Base-by-base conservation (phyloP, 2,113 vertebrate genomes). In the Coptodon bakossiorum region DNA sequence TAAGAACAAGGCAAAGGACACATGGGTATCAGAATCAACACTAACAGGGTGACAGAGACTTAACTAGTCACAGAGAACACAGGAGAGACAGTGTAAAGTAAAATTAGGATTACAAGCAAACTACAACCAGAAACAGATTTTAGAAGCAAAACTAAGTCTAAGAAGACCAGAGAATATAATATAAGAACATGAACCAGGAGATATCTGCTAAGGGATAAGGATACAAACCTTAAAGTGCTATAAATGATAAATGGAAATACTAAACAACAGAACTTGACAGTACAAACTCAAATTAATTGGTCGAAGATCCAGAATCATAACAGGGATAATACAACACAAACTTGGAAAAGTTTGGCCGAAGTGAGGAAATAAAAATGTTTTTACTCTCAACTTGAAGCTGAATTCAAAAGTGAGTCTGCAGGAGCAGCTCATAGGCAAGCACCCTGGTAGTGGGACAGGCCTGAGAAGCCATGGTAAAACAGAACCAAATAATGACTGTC, bases 291-390 rank as follows among this genome's bases (percentile, higher is more conserved):
- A 45, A 45, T 13, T 6, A 13, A 17, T 19, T 17, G 16, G 29
- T 63, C 9, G 10, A 63, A 3, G 29, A 6, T 34, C 29, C 59
- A 63, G 29, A 34, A 34, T 34, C 59, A 34, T 63, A 16, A 34
- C 59, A 61, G 14, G 0, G 22, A 56, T 56, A 56, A 56, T 12
- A 56, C 54, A 63, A 19, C 29, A 63, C 31, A 36, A 10, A 63
- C 5, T 63, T 63, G 5, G 57, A 11, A 36, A 34, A 19, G 0
- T 0, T 2, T 5, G 14, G 45, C 13, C 6, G 45, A 36, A 36
- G 36, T 36, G 36, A 36, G 9, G 36, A 36, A 36, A 36, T 36
- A n/a, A 36, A 3, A 36, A 36, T 36, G 36, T 36, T 36, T 36
- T 36, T 7, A 36, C 7, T 36, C 34, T 36, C 34, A 36, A 8